Evolutionary conservation across 2,888 invertebrate genomes (phyloP).

Genomic region (Phaedon cochleariae): DNA sequence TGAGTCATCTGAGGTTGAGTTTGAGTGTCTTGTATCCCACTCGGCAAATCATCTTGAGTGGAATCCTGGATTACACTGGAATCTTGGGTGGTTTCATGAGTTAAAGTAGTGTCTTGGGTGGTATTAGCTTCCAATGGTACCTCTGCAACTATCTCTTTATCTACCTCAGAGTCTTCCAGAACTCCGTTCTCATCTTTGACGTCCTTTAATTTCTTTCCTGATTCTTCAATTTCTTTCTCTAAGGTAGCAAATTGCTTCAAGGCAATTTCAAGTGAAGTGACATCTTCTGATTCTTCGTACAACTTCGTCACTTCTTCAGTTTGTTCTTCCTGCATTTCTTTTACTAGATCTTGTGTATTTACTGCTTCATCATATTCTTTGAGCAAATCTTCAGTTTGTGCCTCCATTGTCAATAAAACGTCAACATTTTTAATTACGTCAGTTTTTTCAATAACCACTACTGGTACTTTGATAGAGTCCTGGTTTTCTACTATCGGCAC

Average conservation of each 20-base stretch:
- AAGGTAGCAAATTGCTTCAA: constrained; percentile 14
- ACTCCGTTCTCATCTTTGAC: background rate
- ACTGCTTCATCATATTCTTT: background rate
- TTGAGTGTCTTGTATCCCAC: constrained; percentile 22
- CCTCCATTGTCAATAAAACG: background rate
- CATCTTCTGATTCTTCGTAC: background rate
- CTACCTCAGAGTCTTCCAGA: background rate
- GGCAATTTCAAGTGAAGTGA: background rate
- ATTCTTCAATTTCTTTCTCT: constrained; percentile 35
- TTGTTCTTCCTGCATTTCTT: background rate
- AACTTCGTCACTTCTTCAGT: constrained; percentile 10
- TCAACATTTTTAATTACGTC: background rate
- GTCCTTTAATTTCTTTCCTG: background rate
- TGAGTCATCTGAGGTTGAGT: constrained; percentile 28
- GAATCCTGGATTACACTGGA: constrained; percentile 17
- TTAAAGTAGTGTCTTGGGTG: constrained; percentile 33
- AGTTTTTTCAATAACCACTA: background rate
- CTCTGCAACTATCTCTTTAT: background rate
- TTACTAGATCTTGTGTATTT: background rate
- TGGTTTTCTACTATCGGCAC: background rate
- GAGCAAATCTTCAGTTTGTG: background rate
- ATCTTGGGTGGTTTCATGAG: constrained; percentile 24
- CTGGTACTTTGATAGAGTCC: too few species aligned
- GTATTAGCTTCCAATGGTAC: constrained; percentile 5
- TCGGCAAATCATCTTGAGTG: constrained; percentile 19